Percentiles rank a stretch among this genome's conserved stretches.
Conservation (phyloP, 2,113 vertebrate genomes). For the Spheniscus mendiculus region DNA sequence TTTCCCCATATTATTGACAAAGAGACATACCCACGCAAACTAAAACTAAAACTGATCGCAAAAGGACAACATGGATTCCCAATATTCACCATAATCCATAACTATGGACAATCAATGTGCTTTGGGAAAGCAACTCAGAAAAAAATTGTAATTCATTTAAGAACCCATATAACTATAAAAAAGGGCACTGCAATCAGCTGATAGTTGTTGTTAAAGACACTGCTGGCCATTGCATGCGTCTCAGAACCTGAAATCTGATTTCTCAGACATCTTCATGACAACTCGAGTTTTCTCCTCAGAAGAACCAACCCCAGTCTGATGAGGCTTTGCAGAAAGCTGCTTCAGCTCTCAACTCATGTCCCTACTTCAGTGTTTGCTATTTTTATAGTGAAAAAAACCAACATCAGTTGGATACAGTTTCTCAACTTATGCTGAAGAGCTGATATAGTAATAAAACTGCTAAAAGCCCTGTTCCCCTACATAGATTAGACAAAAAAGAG, state of each 20-base stretch:
- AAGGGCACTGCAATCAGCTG: not conserved
- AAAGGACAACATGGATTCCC: not conserved
- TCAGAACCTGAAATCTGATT: not conserved
- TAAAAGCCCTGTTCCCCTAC: not conserved
- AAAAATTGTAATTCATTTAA: not conserved
- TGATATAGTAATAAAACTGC: not conserved
- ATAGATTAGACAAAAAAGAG: not conserved
- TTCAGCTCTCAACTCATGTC: not conserved
- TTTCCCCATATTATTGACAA: not conserved
- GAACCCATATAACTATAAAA: not conserved
- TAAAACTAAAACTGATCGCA: not conserved
- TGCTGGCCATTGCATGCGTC: accelerated
- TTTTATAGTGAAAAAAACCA: not conserved
- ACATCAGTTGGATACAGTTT: not conserved
- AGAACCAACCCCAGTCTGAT: not conserved
- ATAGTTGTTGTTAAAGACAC: accelerated
- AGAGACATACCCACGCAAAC: accelerated
- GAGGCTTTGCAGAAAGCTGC: not conserved
- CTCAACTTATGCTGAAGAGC: not conserved
- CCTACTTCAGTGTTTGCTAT: not conserved
- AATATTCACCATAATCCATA: not conserved
- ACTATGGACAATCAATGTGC: no score
- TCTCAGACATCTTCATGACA: accelerated
- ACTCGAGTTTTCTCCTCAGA: not conserved
- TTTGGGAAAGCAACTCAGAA: not conserved